Evolutionary conservation across 2,113 vertebrate genomes (phyloP).

Genomic region (Saimiri boliviensis): DNA sequence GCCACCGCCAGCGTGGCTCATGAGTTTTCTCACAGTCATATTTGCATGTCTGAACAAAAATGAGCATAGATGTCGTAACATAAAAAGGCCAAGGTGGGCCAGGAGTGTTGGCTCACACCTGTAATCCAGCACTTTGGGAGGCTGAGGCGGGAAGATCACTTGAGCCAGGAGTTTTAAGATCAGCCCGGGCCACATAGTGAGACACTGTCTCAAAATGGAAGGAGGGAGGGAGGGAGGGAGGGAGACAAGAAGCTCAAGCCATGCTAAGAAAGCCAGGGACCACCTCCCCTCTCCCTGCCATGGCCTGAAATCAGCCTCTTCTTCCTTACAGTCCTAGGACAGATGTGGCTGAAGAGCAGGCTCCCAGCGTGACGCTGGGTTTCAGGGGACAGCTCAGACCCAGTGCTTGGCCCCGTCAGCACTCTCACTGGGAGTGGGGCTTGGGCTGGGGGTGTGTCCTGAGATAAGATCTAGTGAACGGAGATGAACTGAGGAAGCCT

Average conservation of each 20-base stretch:
- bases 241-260: too few relatives aligned
- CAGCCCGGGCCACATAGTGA: background rate
- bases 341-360: background rate
- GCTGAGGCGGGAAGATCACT: background rate
- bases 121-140: background rate
- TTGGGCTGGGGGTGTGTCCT: background rate
- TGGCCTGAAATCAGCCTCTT: too few relatives aligned
- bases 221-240: background rate
- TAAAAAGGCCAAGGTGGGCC: background rate
- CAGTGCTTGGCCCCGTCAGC: too few relatives aligned
- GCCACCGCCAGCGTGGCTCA: fast-evolving
- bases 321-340: background rate
- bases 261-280: background rate
- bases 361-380: background rate
- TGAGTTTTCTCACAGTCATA: fast-evolving
- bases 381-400: too few relatives aligned
- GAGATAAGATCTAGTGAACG: background rate
- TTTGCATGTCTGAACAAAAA: fast-evolving
- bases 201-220: background rate
- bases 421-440: background rate
- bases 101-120: background rate
- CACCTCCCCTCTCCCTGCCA: too few relatives aligned
- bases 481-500: background rate
- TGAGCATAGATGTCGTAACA: fast-evolving
- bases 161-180: background rate